Evolutionary conservation across 2,797 vertebrate species (phyloP).

Genomic region (Dendrocincla fuliginosa): DNA sequence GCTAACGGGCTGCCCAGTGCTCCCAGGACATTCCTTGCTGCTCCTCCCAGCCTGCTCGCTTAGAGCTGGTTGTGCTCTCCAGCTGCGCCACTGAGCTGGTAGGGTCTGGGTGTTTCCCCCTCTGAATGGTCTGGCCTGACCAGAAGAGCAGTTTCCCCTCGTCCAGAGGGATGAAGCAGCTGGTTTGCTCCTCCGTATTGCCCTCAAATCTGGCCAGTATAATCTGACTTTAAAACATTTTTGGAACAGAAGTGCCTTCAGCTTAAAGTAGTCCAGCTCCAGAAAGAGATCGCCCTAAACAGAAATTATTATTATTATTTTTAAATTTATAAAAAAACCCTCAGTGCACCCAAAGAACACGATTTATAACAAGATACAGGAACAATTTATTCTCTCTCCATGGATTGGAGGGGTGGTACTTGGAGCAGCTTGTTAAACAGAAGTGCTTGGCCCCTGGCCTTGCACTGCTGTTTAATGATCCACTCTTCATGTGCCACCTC

Average conservation of each 20-base stretch:
- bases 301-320: not conserved
- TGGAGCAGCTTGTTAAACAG: constrained; percentile 83
- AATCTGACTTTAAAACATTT: not conserved
- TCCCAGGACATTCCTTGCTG: fast-evolving
- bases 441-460: constrained; percentile 82
- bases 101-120: not conserved
- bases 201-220: not conserved
- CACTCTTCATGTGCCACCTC: constrained; percentile 79
- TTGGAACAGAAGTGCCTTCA: not conserved
- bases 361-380: constrained; percentile 68
- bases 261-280: not conserved
- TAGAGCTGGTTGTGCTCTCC: not conserved
- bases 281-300: not conserved
- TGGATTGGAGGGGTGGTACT: constrained; percentile 80
- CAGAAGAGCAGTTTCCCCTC: not conserved
- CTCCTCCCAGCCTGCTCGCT: not conserved
- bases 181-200: fast-evolving
- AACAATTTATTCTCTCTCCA: constrained; percentile 76
- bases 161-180: not conserved
- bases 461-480: constrained; percentile 80
- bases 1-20: not conserved
- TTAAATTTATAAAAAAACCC: not conserved
- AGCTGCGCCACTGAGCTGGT: not conserved
- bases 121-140: fast-evolving
- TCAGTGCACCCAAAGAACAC: constrained; percentile 26